Conservation (phyloP, 2,113 vertebrate species). For the Sylvilagus bachmani region DNA sequence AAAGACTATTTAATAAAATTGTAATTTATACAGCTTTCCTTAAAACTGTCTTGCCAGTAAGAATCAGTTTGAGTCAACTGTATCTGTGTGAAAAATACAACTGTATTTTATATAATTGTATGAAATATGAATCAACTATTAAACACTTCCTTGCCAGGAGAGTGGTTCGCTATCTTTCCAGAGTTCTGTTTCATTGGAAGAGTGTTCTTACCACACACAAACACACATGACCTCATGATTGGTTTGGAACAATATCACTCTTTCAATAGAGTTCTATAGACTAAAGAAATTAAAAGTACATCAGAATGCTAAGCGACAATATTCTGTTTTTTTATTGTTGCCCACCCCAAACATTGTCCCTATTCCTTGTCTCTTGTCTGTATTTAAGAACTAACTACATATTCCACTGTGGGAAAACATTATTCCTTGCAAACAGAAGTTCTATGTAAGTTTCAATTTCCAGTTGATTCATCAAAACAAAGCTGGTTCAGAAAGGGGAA, state of each 20-base stretch:
- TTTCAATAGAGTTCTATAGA: neutral
- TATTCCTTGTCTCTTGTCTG: neutral
- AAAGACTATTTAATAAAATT: neutral
- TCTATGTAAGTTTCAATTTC: slow-evolving; percentile 67
- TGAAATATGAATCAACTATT: slow-evolving; percentile 6
- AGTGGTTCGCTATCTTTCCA: neutral
- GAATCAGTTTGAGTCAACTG: neutral
- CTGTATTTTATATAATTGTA: neutral
- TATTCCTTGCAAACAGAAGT: slow-evolving; percentile 50
- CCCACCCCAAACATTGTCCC: neutral
- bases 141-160: neutral
- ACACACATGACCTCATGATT: neutral
- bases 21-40: neutral
- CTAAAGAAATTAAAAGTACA: neutral
- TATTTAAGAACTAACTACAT: slow-evolving; percentile 26
- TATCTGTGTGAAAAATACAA: slow-evolving; percentile 9
- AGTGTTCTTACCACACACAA: neutral
- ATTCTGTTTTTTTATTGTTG: neutral
- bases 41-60: slow-evolving; percentile 16
- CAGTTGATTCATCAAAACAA: slow-evolving; percentile 77
- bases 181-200: neutral
- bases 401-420: slow-evolving; percentile 66
- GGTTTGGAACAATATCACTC: neutral
- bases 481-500: slow-evolving; percentile 72
- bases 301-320: neutral